A percentile compares a stretch with the other conserved stretches of the same genome.
Conservation (phyloP, 1,140 invertebrate species). For the Nymphalis io region DNA sequence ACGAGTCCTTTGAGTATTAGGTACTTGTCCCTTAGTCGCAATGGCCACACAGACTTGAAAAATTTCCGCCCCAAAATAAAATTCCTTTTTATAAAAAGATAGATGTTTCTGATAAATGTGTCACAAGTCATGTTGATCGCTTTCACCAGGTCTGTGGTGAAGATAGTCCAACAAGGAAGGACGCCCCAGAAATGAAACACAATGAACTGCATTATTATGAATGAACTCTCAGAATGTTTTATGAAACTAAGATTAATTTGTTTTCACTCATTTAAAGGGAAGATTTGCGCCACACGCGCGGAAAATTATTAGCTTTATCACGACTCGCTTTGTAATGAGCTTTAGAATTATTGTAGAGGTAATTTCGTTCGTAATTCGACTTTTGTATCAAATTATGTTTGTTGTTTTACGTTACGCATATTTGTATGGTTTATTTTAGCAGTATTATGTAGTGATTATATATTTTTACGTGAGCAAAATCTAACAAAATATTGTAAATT, state of each 20-base stretch:
- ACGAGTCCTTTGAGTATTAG: constrained; percentile 28
- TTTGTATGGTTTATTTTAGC: neutral
- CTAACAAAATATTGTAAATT: too few relatives aligned
- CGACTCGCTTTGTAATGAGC: constrained; percentile 34
- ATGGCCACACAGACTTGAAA: too few relatives aligned
- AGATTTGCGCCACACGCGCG: constrained; percentile 37
- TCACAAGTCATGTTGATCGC: constrained; percentile 45
- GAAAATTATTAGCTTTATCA: constrained; percentile 38
- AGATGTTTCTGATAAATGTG: neutral
- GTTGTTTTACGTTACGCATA: neutral
- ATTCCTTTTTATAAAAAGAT: too few relatives aligned
- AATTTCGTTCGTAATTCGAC: constrained; percentile 8
- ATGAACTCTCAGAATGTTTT: constrained; percentile 34
- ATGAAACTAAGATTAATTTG: constrained; percentile 39
- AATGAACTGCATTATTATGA: constrained; percentile 50
- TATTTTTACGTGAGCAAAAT: too few relatives aligned
- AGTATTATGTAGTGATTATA: too few relatives aligned
- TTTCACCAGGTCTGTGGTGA: constrained; percentile 63
- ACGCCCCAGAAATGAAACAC: constrained; percentile 45
- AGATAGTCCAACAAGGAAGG: constrained; percentile 63
- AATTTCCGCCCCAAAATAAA: too few relatives aligned
- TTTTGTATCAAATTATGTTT: constrained; percentile 5
- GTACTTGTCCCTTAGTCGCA: too few relatives aligned
- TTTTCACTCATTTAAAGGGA: constrained; percentile 36
- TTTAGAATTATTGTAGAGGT: constrained; percentile 17